Conservation (phyloP, 2,888 invertebrate species). For the Agrotis exclamationis region DNA sequence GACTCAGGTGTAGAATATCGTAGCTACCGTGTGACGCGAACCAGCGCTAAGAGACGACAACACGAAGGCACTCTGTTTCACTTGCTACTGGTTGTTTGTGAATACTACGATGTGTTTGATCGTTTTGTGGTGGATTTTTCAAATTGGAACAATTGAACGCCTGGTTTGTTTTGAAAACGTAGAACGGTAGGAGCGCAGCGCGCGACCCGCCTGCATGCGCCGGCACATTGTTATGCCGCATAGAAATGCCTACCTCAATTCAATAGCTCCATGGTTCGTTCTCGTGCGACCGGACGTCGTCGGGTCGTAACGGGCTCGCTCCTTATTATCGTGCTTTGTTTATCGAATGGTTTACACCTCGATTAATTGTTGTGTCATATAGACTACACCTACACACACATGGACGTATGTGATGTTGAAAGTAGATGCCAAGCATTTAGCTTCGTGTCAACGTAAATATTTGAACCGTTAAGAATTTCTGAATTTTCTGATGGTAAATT, state of each 20-base stretch:
- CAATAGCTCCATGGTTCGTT: slow-evolving; percentile 74
- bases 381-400: slow-evolving; percentile 22
- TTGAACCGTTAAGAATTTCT: slow-evolving; percentile 5
- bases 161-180: slow-evolving; percentile 88
- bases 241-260: slow-evolving; percentile 78
- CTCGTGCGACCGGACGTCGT: slow-evolving; percentile 82
- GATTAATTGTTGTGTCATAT: slow-evolving; percentile 55
- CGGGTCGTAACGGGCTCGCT: slow-evolving; percentile 58
- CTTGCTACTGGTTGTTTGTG: slow-evolving; percentile 82
- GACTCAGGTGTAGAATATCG: slow-evolving; percentile 61
- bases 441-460: neutral
- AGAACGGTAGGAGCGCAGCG: slow-evolving; percentile 72
- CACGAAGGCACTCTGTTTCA: slow-evolving; percentile 69
- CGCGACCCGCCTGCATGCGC: slow-evolving; percentile 78
- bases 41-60: slow-evolving; percentile 69
- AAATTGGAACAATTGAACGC: slow-evolving; percentile 85
- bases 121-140: slow-evolving; percentile 87
- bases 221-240: slow-evolving; percentile 82
- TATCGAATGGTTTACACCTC: slow-evolving; percentile 54
- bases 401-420: slow-evolving; percentile 4
- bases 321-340: slow-evolving; percentile 71
- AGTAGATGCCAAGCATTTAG: neutral
- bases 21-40: slow-evolving; percentile 70
- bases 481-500: neutral
- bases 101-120: slow-evolving; percentile 84